Percentiles rank a stretch among this genome's conserved stretches.
These are phyloP conservation scores for Apamea monoglypha DNA, from an alignment of 2,888 invertebrate species.

Conservation along the genomic window DNA sequence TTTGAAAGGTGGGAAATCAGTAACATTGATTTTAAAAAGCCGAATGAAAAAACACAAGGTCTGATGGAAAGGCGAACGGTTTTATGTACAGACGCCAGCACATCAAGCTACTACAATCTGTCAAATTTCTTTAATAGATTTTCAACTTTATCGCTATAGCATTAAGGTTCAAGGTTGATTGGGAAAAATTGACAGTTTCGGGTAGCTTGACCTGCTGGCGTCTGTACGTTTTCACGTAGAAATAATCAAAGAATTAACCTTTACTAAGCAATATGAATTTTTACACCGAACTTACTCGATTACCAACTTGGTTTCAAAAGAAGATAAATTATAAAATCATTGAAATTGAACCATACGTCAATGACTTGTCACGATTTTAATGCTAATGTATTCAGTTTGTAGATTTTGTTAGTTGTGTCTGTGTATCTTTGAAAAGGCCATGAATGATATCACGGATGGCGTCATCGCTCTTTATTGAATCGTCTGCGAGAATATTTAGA, in stretches of 20 bases:
- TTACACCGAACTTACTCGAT: too few relatives aligned
- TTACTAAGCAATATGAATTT: neutral
- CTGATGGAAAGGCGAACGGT: neutral
- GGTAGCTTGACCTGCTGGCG: too few relatives aligned
- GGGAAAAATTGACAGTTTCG: too few relatives aligned
- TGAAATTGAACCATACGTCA: neutral
- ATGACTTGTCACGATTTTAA: slow-evolving; percentile 6
- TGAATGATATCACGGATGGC: slow-evolving; percentile 67
- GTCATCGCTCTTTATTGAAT: slow-evolving; percentile 62
- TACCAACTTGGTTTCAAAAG: neutral
- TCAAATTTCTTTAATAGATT: too few relatives aligned
- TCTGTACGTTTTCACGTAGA: neutral
- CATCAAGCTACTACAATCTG: too few relatives aligned
- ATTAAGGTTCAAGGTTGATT: too few relatives aligned
- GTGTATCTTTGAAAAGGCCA: slow-evolving; percentile 61
- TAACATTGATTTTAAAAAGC: neutral
- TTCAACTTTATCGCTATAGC: too few relatives aligned
- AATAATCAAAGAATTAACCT: neutral
- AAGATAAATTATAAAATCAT: slow-evolving; percentile 1
- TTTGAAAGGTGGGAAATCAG: neutral
- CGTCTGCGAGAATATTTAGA: slow-evolving; percentile 37
- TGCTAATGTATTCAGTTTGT: slow-evolving; percentile 25
- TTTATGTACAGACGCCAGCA: too few relatives aligned
- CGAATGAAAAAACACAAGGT: neutral
- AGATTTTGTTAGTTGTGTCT: slow-evolving; percentile 17